A percentile compares a stretch with the other conserved stretches of the same genome.
phyloP scores from a whole-genome alignment of 2,888 invertebrate genomes.

The Thyatira batis region DNA sequence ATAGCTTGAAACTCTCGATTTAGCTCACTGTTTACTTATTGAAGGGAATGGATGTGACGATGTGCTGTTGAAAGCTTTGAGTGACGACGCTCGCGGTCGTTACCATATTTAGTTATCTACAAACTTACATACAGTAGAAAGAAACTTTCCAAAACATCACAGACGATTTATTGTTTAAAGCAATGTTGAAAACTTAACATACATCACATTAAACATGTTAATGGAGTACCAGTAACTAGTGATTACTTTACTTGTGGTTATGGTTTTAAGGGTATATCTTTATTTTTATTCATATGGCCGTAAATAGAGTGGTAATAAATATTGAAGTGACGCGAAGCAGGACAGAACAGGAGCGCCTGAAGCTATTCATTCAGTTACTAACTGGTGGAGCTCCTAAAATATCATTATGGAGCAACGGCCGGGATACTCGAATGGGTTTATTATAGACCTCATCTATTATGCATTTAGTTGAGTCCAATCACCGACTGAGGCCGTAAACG shows the following conservation, averaged over 20 bases:
- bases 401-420: conserved; percentile 63
- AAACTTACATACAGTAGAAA: conserved; percentile 31
- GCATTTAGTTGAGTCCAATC: conserved; percentile 66
- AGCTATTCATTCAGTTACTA: conserved; percentile 48
- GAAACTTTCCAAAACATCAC: conserved; percentile 42
- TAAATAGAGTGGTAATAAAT: conserved; percentile 9
- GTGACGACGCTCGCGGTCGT: conserved; percentile 20
- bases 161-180: conserved; percentile 39
- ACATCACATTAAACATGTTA: conserved; percentile 27
- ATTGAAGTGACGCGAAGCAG: conserved; percentile 20
- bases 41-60: conserved; percentile 15
- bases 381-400: conserved; percentile 59
- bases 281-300: conserved; percentile 1
- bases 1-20: conserved; percentile 27
- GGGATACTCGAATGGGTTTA: conserved; percentile 63
- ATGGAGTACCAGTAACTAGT: conserved; percentile 28
- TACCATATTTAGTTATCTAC: conserved; percentile 29
- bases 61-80: conserved; percentile 30
- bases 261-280: conserved; percentile 19
- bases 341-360: conserved; percentile 17
- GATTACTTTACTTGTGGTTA: conserved; percentile 25
- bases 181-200: conserved; percentile 30
- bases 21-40: conserved; percentile 34
- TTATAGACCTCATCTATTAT: conserved; percentile 76
- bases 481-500: conserved; percentile 54